phyloP scores from a whole-genome alignment of 2,888 invertebrate species.

The Melanargia galathea region DNA sequence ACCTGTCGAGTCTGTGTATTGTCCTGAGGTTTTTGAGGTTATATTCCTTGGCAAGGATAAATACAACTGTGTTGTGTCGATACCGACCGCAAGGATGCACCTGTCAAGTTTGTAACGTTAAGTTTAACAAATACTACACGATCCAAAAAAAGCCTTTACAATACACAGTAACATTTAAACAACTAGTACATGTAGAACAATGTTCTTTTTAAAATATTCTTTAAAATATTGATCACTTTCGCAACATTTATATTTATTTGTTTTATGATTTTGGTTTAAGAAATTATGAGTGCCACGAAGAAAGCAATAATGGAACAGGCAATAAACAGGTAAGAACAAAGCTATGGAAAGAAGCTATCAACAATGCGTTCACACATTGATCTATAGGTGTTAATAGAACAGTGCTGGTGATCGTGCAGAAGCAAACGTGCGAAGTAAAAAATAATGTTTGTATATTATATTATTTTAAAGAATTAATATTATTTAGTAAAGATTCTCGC shows the following conservation, averaged over 20 bases:
- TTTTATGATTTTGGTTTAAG: constrained; percentile 23
- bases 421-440: constrained; percentile 29
- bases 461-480: constrained; percentile 7
- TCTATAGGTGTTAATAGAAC: constrained; percentile 22
- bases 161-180: background rate
- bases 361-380: constrained; percentile 2
- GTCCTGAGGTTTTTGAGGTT: constrained; percentile 96
- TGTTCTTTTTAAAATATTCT: background rate
- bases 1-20: constrained; percentile 96
- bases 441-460: background rate
- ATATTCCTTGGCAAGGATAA: constrained; percentile 97
- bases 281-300: constrained; percentile 28
- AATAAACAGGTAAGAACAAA: constrained; percentile 26
- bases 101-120: constrained; percentile 69
- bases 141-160: background rate
- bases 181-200: background rate
- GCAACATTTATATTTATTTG: constrained; percentile 24
- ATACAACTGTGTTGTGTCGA: constrained; percentile 97
- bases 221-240: constrained; percentile 10
- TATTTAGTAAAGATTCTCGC: constrained; percentile 7
- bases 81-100: constrained; percentile 99
- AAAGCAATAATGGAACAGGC: constrained; percentile 34
- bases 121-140: background rate
- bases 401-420: constrained; percentile 33
- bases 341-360: constrained; percentile 30